Percentiles rank a stretch among this genome's conserved stretches.
phyloP scores from a whole-genome alignment of 2,888 invertebrate species.

The Carabus problematicus region DNA sequence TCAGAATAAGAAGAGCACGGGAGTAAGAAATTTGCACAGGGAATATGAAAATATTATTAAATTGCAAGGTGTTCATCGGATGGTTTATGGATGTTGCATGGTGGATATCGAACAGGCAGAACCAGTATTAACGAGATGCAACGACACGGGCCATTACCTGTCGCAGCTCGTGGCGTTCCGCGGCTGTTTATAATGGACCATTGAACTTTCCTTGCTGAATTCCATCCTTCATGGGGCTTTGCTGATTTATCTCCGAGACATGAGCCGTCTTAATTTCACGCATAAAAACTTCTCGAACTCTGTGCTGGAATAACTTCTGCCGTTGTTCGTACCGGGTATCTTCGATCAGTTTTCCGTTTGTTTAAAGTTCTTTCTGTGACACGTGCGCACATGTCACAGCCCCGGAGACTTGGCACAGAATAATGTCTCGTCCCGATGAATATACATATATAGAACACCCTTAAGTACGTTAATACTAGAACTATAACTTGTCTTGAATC shows the following conservation, averaged over 20 bases:
- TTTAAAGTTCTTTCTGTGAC: conserved; percentile 7
- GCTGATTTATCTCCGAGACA: background rate
- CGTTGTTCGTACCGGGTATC: background rate
- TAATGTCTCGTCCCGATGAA: no score
- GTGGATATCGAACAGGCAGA: background rate
- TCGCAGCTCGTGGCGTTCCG: conserved; percentile 4
- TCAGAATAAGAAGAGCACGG: no score
- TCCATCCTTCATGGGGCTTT: background rate
- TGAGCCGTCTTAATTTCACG: conserved; percentile 12
- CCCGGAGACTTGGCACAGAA: no score
- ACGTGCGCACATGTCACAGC: background rate
- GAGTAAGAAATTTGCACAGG: no score
- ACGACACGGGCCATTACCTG: conserved; percentile 13
- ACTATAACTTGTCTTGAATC: no score
- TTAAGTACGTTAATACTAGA: no score
- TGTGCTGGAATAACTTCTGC: background rate
- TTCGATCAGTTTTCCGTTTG: conserved; percentile 9
- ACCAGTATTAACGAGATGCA: conserved; percentile 11
- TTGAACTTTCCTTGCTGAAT: conserved; percentile 3
- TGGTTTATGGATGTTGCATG: background rate
- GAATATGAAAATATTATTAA: no score
- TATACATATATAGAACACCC: no score
- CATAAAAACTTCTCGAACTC: conserved; percentile 4
- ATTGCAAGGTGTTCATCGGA: background rate
- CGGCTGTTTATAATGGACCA: conserved; percentile 10